These are phyloP conservation scores for Phengaris alcon DNA, from an alignment of 2,888 invertebrate genomes.

Conservation along the genomic window DNA sequence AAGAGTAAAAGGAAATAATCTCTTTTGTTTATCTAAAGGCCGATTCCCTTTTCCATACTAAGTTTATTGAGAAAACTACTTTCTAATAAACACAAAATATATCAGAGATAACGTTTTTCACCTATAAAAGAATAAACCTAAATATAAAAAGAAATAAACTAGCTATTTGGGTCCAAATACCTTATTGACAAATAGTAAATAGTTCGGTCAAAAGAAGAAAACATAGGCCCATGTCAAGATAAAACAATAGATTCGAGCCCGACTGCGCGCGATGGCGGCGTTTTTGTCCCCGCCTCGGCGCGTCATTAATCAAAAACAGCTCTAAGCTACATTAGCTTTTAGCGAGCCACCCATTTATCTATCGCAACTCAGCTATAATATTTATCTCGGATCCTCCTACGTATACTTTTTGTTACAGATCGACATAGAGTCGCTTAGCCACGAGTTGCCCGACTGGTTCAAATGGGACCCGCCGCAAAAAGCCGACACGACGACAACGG, in stretches of 20 bases:
- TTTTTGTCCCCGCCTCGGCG: slow-evolving; percentile 62
- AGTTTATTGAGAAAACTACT: neutral
- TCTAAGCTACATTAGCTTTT: slow-evolving; percentile 60
- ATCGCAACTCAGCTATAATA: slow-evolving; percentile 46
- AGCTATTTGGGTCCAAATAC: neutral
- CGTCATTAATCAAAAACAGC: slow-evolving; percentile 73
- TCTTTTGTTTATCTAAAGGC: neutral
- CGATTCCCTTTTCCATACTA: neutral
- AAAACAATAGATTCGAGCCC: slow-evolving; percentile 55
- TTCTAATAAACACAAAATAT: neutral
- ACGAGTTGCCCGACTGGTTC: slow-evolving; percentile 69
- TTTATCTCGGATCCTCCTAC: slow-evolving; percentile 38
- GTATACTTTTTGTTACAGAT: slow-evolving; percentile 53
- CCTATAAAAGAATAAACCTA: neutral
- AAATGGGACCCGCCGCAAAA: slow-evolving; percentile 72
- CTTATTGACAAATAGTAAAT: slow-evolving; percentile 30
- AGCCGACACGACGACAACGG: slow-evolving; percentile 66
- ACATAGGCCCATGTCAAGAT: slow-evolving; percentile 46
- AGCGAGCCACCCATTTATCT: slow-evolving; percentile 55
- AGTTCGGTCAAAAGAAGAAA: slow-evolving; percentile 41
- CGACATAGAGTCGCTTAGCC: slow-evolving; percentile 64
- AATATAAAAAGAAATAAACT: neutral
- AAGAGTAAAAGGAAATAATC: neutral
- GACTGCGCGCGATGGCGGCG: slow-evolving; percentile 58
- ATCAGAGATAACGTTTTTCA: neutral